Conservation (phyloP, 2,888 invertebrate genomes). For the Ferrisia virgata region DNA sequence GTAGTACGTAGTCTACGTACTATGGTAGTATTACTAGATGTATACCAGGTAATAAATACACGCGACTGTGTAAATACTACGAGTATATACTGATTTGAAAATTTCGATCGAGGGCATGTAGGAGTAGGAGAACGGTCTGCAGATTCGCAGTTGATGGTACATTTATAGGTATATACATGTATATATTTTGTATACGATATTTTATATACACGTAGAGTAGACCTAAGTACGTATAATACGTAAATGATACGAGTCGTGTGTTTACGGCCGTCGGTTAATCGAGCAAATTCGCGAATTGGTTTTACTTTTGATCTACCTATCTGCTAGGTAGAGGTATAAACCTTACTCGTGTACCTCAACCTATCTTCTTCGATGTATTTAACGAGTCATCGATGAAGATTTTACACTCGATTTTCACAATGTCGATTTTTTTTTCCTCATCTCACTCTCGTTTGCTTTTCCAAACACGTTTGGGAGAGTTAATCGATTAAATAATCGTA, state of each 20-base stretch:
- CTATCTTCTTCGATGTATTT: no score
- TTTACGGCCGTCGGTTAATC: background rate
- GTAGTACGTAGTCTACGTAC: background rate
- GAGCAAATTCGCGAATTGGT: background rate
- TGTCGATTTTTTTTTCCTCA: background rate
- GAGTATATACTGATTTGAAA: background rate
- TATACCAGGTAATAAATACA: no score
- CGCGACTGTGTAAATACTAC: background rate
- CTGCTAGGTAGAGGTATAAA: no score
- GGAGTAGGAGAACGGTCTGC: background rate
- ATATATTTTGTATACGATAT: background rate
- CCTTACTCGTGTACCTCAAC: no score
- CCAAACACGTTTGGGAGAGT: background rate
- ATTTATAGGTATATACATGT: background rate
- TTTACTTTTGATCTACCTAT: background rate
- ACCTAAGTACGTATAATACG: no score
- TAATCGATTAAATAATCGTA: background rate
- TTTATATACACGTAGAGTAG: no score
- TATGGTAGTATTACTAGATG: no score
- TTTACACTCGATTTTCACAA: conserved; percentile 5
- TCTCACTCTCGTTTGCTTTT: background rate
- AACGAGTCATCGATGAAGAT: background rate
- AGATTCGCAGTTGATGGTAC: no score
- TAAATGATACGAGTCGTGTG: background rate
- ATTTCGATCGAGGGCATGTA: conserved; percentile 37